Evolutionary conservation across 2,113 vertebrate genomes (phyloP).

Genomic region (Mohoua ochrocephala): DNA sequence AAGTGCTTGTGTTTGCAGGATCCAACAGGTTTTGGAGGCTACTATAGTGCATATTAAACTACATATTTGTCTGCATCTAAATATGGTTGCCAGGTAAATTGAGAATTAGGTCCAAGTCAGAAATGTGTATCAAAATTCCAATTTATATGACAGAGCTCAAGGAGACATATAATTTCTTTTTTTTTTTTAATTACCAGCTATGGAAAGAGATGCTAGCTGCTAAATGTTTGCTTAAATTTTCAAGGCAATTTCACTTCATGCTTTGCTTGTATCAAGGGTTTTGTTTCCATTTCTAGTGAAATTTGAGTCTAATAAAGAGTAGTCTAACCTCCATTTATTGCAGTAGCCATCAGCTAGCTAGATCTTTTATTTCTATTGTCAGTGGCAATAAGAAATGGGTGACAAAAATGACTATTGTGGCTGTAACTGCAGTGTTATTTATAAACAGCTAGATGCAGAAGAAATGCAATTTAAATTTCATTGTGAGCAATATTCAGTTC

Average conservation of each 20-base stretch:
- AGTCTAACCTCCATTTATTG: not conserved
- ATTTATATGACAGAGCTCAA: not conserved
- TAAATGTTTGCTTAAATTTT: not conserved
- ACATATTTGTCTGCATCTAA: not conserved
- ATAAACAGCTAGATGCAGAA: constrained; percentile 48
- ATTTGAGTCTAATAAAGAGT: not conserved
- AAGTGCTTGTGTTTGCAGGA: not conserved
- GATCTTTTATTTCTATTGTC: not conserved
- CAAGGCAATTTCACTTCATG: not conserved
- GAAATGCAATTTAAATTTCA: constrained; percentile 54
- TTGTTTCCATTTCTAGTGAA: not conserved
- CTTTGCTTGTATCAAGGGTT: not conserved
- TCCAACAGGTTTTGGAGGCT: not conserved
- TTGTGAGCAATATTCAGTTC: constrained; percentile 16
- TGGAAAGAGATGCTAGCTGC: not conserved
- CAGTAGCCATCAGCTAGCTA: not conserved
- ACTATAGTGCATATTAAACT: not conserved
- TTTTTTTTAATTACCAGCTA: not conserved
- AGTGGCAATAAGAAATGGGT: not conserved
- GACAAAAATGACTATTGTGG: not conserved
- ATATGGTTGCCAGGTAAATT: not conserved
- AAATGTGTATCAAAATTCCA: not conserved
- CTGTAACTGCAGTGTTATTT: constrained; percentile 38
- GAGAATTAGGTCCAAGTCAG: not conserved
- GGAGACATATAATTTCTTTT: not conserved